These are phyloP conservation scores for Atopsyche davidsoni DNA, from an alignment of 1,140 invertebrate genomes.

Conservation along the genomic window DNA sequence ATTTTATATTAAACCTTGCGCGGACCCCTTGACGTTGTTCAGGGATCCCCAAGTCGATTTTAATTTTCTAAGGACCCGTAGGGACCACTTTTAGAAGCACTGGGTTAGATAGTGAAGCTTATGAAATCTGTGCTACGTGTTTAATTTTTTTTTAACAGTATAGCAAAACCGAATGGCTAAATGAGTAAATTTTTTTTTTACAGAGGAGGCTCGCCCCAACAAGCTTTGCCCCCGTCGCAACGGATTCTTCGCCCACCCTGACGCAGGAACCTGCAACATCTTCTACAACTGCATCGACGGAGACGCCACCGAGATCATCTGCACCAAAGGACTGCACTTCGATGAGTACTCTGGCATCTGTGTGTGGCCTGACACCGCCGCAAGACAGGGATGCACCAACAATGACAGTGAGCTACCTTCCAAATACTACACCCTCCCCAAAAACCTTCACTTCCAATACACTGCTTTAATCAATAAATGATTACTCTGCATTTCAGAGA, in stretches of 20 bases:
- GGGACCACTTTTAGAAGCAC: too few relatives aligned
- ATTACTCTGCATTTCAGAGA: too few relatives aligned
- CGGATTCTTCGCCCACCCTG: slow-evolving; percentile 84
- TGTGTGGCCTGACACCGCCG: slow-evolving; percentile 79
- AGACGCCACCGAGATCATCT: slow-evolving; percentile 70
- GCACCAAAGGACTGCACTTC: slow-evolving; percentile 80
- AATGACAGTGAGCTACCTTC: slow-evolving; percentile 46
- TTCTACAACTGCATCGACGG: slow-evolving; percentile 89
- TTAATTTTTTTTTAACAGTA: too few relatives aligned
- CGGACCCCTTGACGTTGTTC: too few relatives aligned
- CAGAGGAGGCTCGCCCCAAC: slow-evolving; percentile 69
- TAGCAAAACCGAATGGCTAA: too few relatives aligned
- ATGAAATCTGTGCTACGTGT: too few relatives aligned
- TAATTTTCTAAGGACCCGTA: too few relatives aligned
- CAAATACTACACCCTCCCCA: not conserved
- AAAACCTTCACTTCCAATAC: too few relatives aligned
- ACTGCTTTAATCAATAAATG: too few relatives aligned
- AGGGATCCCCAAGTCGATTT: too few relatives aligned
- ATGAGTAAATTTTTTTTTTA: slow-evolving; percentile 31
- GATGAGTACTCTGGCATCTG: slow-evolving; percentile 81
- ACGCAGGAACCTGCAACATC: slow-evolving; percentile 70
- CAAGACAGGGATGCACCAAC: slow-evolving; percentile 62
- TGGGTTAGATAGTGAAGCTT: too few relatives aligned
- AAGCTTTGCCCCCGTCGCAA: slow-evolving; percentile 73
- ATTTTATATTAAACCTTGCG: too few relatives aligned